phyloP scores from a whole-genome alignment of 2,113 vertebrate genomes.

The Proterorhinus semilunaris region DNA sequence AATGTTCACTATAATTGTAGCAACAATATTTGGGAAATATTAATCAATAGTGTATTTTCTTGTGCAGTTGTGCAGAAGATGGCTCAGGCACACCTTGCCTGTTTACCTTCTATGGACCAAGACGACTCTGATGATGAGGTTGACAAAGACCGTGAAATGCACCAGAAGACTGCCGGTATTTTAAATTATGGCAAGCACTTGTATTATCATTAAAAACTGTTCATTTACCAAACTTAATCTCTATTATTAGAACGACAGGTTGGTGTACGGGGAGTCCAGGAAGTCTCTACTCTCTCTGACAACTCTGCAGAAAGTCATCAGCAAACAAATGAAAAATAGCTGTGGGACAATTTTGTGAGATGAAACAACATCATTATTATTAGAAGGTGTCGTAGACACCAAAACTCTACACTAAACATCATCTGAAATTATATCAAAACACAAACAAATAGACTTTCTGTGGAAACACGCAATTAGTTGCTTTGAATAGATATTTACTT shows the following conservation, averaged over 20 bases:
- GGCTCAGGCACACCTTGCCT: conserved; percentile 85
- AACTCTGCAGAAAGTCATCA: conserved; percentile 22
- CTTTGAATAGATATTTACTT: background rate
- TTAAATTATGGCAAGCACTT: background rate
- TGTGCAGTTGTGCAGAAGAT: conserved; percentile 87
- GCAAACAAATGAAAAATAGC: conserved; percentile 23
- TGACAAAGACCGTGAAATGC: conserved; percentile 45
- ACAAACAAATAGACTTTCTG: conserved; percentile 1
- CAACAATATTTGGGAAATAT: background rate
- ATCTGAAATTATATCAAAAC: conserved; percentile 1
- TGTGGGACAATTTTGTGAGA: background rate
- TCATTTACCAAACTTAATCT: background rate
- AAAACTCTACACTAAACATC: background rate
- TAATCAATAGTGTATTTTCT: background rate
- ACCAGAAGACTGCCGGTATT: conserved; percentile 10
- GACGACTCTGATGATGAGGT: conserved; percentile 70
- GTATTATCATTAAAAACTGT: too few species aligned
- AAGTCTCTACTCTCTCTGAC: conserved; percentile 9
- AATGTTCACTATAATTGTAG: too few species aligned
- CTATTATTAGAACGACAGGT: conserved; percentile 27
- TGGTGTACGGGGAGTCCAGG: conserved; percentile 22
- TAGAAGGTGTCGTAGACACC: background rate
- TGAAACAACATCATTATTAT: background rate
- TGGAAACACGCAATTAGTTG: background rate
- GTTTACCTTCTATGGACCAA: conserved; percentile 66